phyloP scores from a whole-genome alignment of 2,797 vertebrate genomes.

The Epinephelus awoara region DNA sequence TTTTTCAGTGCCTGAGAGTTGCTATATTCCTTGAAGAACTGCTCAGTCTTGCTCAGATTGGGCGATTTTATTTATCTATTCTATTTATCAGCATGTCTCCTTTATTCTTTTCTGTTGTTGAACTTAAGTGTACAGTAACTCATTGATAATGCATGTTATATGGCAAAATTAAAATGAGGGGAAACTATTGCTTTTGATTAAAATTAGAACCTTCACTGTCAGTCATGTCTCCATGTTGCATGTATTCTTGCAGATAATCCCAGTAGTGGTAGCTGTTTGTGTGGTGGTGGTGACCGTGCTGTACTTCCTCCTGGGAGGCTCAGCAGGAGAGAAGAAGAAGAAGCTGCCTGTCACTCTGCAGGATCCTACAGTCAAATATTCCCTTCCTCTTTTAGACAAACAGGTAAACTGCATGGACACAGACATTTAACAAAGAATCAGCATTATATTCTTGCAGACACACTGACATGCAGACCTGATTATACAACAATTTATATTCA shows the following conservation, averaged over 20 bases:
- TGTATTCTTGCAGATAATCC: slow-evolving; percentile 47
- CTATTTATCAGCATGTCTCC: not conserved
- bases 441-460: too few relatives aligned
- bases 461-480: not conserved
- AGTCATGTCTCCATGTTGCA: too few relatives aligned
- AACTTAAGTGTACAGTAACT: not conserved
- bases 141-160: not conserved
- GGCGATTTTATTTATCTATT: not conserved
- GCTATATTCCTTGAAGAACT: not conserved
- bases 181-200: not conserved
- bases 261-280: slow-evolving; percentile 30
- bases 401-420: slow-evolving; percentile 56
- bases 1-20: not conserved
- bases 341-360: slow-evolving; percentile 67
- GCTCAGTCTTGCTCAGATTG: not conserved
- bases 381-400: slow-evolving; percentile 73
- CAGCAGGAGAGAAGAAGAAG: slow-evolving; percentile 54
- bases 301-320: slow-evolving; percentile 59
- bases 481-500: not conserved
- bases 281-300: slow-evolving; percentile 47
- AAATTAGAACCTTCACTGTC: not conserved
- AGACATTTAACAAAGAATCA: not conserved
- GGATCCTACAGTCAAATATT: slow-evolving; percentile 71
- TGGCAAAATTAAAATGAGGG: not conserved
- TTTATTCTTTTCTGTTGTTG: not conserved